These are phyloP conservation scores for Lepas anatifera DNA, from an alignment of 2,888 invertebrate species.

Conservation along the genomic window DNA sequence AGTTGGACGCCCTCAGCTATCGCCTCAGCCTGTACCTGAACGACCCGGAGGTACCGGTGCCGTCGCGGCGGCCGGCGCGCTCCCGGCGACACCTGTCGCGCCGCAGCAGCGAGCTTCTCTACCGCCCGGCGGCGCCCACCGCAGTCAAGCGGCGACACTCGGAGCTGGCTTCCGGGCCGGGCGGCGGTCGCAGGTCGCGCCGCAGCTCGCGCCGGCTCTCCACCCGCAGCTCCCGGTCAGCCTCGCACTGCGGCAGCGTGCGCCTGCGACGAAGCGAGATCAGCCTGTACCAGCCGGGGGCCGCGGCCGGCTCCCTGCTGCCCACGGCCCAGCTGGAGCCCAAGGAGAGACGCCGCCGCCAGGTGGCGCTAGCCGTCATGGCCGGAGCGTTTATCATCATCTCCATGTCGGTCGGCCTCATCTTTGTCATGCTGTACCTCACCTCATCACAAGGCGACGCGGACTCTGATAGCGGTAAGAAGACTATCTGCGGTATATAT, in stretches of 20 bases:
- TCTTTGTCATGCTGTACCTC: constrained; percentile 52
- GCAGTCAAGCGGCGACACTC: not conserved
- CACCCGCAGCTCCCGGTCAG: not conserved
- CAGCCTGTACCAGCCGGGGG: not conserved
- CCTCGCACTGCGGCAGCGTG: not conserved
- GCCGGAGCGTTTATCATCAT: constrained; percentile 59
- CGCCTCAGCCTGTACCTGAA: constrained; percentile 24
- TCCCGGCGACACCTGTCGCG: not conserved
- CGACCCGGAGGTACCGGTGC: constrained; percentile 33
- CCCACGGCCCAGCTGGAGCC: constrained; percentile 33
- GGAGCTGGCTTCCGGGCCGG: not conserved
- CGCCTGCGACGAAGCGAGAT: not conserved
- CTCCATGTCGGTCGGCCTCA: constrained; percentile 58
- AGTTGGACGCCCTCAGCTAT: constrained; percentile 21
- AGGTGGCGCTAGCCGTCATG: constrained; percentile 56
- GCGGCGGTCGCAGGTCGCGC: not conserved
- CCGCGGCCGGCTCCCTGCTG: not conserved
- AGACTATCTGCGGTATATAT: no score
- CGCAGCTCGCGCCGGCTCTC: not conserved
- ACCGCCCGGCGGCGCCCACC: not conserved
- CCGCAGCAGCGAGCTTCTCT: not conserved
- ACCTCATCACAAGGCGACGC: constrained; percentile 9
- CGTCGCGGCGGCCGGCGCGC: constrained; percentile 31
- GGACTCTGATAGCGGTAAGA: not conserved
- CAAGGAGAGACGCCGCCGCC: constrained; percentile 51